Evolutionary conservation across 2,113 vertebrate species (phyloP).

Genomic region (Trichechus manatus): DNA sequence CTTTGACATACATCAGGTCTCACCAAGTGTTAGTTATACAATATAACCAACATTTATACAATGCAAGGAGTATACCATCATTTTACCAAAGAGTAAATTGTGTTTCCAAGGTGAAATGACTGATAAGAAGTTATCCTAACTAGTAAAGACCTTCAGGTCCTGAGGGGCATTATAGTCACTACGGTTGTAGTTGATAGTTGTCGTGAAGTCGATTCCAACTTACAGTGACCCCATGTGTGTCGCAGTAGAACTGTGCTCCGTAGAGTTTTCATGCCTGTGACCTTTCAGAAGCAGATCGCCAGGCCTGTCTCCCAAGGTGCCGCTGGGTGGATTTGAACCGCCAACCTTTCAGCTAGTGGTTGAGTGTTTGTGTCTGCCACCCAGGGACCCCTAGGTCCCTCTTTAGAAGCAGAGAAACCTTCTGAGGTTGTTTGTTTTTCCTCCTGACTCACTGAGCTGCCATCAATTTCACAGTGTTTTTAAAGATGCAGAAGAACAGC

Average conservation of each 20-base stretch:
- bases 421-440: background rate
- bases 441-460: background rate
- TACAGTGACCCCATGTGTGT: background rate
- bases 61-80: background rate
- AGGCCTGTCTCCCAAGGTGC: background rate
- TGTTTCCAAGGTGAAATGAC: background rate
- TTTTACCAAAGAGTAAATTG: background rate
- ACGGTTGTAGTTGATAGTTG: background rate
- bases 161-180: rapidly evolving
- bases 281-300: background rate
- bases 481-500: background rate
- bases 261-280: background rate
- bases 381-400: background rate
- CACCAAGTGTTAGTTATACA: background rate
- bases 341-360: background rate
- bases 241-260: background rate
- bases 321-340: background rate
- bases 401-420: background rate
- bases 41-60: background rate
- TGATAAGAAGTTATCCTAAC: background rate
- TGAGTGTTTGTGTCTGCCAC: background rate
- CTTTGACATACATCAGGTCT: background rate
- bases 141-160: background rate
- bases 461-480: background rate
- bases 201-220: background rate